Conservation (phyloP, 2,888 invertebrate species). For the Yponomeuta cagnagella region DNA sequence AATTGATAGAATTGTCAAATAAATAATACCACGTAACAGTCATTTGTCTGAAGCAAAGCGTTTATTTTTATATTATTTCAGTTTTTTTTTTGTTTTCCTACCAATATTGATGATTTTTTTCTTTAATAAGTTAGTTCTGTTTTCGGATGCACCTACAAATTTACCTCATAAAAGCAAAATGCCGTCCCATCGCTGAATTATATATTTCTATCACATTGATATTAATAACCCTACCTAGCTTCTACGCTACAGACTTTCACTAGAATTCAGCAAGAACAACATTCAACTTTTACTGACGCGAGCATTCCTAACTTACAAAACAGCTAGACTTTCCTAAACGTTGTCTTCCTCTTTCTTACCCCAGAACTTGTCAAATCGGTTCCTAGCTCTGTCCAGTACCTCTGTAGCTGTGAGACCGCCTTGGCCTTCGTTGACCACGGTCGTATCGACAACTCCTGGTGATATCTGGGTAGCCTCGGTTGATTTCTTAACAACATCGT, state of each 20-base stretch:
- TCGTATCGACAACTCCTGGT: conserved; percentile 74
- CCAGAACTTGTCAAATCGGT: conserved; percentile 91
- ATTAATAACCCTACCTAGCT: neutral
- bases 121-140: neutral
- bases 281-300: neutral
- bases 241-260: neutral
- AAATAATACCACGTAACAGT: conserved; percentile 39
- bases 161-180: neutral
- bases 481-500: conserved; percentile 63
- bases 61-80: conserved; percentile 35
- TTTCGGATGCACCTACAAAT: neutral
- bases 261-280: neutral
- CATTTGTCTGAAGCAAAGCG: conserved; percentile 66
- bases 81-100: conserved; percentile 52
- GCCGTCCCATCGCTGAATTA: neutral
- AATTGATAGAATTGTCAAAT: conserved; percentile 28
- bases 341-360: conserved; percentile 80
- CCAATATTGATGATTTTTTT: conserved; percentile 16
- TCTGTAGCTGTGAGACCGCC: conserved; percentile 80
- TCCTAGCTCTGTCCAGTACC: conserved; percentile 87
- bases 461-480: conserved; percentile 69
- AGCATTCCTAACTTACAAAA: neutral
- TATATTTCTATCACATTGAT: neutral
- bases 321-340: conserved; percentile 43
- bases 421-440: conserved; percentile 62